Evolutionary conservation across 2,888 invertebrate species (phyloP).

Genomic region (Acronicta psi): DNA sequence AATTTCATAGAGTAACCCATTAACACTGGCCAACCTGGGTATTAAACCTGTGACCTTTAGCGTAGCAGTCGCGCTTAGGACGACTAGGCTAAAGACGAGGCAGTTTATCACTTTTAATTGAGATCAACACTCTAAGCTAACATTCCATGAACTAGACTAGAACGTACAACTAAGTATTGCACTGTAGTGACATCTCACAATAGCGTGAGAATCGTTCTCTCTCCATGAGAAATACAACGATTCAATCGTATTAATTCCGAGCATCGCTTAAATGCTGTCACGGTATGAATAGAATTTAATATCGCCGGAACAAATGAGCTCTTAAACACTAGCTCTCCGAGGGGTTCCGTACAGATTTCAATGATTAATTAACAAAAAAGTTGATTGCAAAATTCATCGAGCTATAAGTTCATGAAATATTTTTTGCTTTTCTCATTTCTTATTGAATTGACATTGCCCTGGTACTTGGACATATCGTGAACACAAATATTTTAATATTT

Average conservation of each 20-base stretch:
- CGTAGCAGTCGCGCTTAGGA: no score
- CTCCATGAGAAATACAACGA: conserved; percentile 42
- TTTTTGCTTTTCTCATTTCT: no score
- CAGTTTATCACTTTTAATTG: no score
- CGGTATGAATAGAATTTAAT: conserved; percentile 52
- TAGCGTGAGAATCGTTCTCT: conserved; percentile 59
- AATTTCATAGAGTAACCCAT: no score
- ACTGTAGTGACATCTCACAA: conserved; percentile 51
- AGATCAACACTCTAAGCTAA: background rate
- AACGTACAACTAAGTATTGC: conserved; percentile 50
- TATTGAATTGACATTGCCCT: no score
- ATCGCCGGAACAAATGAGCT: conserved; percentile 46
- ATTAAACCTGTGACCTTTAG: no score
- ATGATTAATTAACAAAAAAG: conserved; percentile 1
- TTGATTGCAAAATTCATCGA: background rate
- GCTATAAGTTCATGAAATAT: no score
- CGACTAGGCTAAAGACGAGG: no score
- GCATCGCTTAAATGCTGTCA: conserved; percentile 38
- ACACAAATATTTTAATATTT: no score
- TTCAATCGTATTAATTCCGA: conserved; percentile 31
- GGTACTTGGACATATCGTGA: no score
- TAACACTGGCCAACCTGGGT: no score
- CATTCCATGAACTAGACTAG: conserved; percentile 26
- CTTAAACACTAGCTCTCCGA: conserved; percentile 6
- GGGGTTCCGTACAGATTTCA: conserved; percentile 25